These are phyloP conservation scores for Artibeus jamaicensis DNA, from an alignment of 2,797 vertebrate species.

Conservation along the genomic window DNA sequence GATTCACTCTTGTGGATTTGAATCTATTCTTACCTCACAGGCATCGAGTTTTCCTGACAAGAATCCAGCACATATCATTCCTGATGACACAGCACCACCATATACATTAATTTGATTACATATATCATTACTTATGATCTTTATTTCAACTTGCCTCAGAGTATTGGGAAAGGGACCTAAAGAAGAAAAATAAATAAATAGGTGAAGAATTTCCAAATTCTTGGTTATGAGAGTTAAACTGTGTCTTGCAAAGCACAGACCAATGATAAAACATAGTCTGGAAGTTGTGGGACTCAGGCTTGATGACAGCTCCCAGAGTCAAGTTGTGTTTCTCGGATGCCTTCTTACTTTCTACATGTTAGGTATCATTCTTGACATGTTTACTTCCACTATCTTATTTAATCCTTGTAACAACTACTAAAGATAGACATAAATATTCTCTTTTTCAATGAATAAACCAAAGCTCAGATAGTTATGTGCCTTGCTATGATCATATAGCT, in stretches of 20 bases:
- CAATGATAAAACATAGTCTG: neutral
- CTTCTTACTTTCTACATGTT: neutral
- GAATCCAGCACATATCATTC: slow-evolving; percentile 86
- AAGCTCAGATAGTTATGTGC: neutral
- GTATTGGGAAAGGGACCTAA: slow-evolving; percentile 79
- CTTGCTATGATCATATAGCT: neutral
- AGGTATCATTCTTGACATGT: neutral
- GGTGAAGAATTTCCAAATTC: neutral
- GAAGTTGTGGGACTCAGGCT: neutral
- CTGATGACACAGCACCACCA: slow-evolving; percentile 71
- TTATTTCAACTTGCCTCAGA: slow-evolving; percentile 81
- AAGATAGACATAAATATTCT: neutral
- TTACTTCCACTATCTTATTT: neutral
- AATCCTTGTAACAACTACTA: neutral
- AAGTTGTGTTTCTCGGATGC: neutral
- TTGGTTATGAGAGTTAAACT: neutral
- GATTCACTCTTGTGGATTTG: neutral
- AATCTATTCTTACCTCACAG: slow-evolving; percentile 80
- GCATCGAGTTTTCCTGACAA: slow-evolving; percentile 81
- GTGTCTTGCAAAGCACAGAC: neutral
- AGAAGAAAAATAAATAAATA: neutral
- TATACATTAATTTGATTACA: slow-evolving; percentile 81
- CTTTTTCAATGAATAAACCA: neutral
- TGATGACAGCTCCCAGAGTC: neutral
- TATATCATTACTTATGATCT: slow-evolving; percentile 76